These are phyloP conservation scores for Vanessa atalanta DNA, from an alignment of 1,140 invertebrate genomes.

Conservation along the genomic window DNA sequence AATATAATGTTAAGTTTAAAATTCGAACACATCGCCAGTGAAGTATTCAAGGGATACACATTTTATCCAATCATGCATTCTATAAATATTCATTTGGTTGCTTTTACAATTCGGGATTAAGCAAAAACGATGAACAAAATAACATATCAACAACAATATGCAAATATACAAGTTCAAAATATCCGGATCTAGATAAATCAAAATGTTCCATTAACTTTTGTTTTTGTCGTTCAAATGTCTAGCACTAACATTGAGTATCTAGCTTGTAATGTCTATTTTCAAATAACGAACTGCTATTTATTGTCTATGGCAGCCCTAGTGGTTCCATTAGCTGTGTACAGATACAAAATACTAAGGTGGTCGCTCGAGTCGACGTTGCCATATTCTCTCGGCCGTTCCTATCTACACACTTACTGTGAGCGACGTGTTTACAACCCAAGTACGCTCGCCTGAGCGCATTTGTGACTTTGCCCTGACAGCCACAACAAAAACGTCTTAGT, in stretches of 20 bases:
- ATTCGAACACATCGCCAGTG: conserved; percentile 29
- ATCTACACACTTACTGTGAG: conserved; percentile 81
- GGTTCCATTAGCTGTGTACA: conserved; percentile 43
- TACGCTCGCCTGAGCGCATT: conserved; percentile 79
- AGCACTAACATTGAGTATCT: conserved; percentile 22
- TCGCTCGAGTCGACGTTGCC: conserved; percentile 37
- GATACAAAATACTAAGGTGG: conserved; percentile 40
- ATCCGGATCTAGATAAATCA: conserved; percentile 3
- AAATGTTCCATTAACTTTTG: neutral
- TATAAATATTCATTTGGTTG: conserved; percentile 19
- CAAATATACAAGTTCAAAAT: conserved; percentile 12
- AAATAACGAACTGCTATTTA: conserved; percentile 22
- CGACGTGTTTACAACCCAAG: conserved; percentile 81
- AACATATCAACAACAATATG: conserved; percentile 23
- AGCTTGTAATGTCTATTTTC: conserved; percentile 20
- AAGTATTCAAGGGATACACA: conserved; percentile 22
- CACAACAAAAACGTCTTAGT: conserved; percentile 49
- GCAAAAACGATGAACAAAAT: conserved; percentile 23
- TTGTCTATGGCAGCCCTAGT: conserved; percentile 49
- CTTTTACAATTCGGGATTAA: conserved; percentile 13
- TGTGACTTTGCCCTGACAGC: conserved; percentile 79
- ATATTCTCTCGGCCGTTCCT: conserved; percentile 35
- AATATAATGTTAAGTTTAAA: conserved; percentile 2
- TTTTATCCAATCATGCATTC: conserved; percentile 35
- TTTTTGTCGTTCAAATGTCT: conserved; percentile 11